phyloP scores from a whole-genome alignment of 2,888 invertebrate species.

The Nudaria mundana region DNA sequence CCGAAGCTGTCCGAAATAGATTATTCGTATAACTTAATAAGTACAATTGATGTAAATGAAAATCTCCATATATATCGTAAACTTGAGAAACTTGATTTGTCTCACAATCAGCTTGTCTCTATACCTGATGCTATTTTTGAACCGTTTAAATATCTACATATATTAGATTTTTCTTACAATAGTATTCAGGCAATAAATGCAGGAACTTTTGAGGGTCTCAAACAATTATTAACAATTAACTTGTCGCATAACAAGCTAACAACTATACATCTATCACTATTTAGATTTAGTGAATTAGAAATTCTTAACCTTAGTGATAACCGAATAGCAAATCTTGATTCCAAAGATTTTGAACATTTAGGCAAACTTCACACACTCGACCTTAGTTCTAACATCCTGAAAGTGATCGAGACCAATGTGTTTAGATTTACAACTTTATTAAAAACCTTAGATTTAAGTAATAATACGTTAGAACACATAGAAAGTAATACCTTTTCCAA shows the following conservation, averaged over 20 bases:
- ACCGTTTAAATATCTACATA: constrained; percentile 36
- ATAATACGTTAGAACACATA: constrained; percentile 40
- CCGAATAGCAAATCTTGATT: constrained; percentile 35
- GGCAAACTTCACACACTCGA: constrained; percentile 37
- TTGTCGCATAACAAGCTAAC: constrained; percentile 48
- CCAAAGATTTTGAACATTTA: constrained; percentile 44
- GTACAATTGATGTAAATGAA: constrained; percentile 25
- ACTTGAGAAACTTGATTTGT: constrained; percentile 44
- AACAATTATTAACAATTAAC: constrained; percentile 41
- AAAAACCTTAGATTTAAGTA: constrained; percentile 37
- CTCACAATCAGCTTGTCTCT: constrained; percentile 44
- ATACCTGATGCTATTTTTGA: constrained; percentile 47
- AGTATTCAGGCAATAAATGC: constrained; percentile 37
- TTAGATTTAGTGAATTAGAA: constrained; percentile 46
- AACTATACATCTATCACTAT: constrained; percentile 46
- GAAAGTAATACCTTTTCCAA: constrained; percentile 39
- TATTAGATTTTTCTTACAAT: constrained; percentile 55
- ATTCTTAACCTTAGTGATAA: constrained; percentile 49
- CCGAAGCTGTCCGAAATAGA: constrained; percentile 39
- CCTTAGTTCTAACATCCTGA: constrained; percentile 46
- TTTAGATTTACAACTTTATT: constrained; percentile 40
- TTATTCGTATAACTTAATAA: constrained; percentile 52
- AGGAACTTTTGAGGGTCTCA: constrained; percentile 51
- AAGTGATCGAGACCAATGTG: constrained; percentile 32
- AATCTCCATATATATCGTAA: constrained; percentile 22